Conservation (phyloP, 2,888 invertebrate species). For the Erebia ligea region DNA sequence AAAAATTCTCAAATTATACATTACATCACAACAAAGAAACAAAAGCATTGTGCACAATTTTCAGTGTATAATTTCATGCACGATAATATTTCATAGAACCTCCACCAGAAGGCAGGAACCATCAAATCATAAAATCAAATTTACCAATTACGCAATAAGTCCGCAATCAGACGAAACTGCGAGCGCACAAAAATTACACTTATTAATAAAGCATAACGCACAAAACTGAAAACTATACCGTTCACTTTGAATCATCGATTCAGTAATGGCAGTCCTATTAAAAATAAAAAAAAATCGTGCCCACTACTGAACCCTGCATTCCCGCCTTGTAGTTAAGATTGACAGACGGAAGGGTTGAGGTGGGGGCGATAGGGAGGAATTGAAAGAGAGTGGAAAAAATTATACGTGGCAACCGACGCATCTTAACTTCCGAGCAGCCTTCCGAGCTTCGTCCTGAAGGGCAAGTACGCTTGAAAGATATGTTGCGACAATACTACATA, state of each 20-base stretch:
- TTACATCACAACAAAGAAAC: background rate
- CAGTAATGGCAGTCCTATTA: constrained; percentile 66
- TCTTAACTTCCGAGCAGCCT: constrained; percentile 78
- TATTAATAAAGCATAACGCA: constrained; percentile 42
- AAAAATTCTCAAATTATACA: background rate
- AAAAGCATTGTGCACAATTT: background rate
- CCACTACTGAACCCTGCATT: constrained; percentile 69
- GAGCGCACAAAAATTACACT: constrained; percentile 40
- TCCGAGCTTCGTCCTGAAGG: constrained; percentile 58
- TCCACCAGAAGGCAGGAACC: constrained; percentile 12
- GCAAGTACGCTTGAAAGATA: constrained; percentile 45
- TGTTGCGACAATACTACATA: background rate
- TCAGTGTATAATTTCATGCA: background rate
- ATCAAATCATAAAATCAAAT: constrained; percentile 39
- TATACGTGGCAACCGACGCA: constrained; percentile 81
- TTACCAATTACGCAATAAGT: constrained; percentile 41
- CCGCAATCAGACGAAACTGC: constrained; percentile 40
- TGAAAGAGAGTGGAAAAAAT: constrained; percentile 80
- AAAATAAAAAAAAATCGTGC: constrained; percentile 68
- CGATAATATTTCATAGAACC: constrained; percentile 1
- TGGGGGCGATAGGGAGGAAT: constrained; percentile 65
- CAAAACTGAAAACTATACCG: constrained; percentile 46
- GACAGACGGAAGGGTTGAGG: constrained; percentile 80
- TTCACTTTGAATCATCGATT: constrained; percentile 64
- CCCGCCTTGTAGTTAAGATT: constrained; percentile 80